Conservation (phyloP, 2,888 invertebrate genomes). For the Meliscaeva auricollis region DNA sequence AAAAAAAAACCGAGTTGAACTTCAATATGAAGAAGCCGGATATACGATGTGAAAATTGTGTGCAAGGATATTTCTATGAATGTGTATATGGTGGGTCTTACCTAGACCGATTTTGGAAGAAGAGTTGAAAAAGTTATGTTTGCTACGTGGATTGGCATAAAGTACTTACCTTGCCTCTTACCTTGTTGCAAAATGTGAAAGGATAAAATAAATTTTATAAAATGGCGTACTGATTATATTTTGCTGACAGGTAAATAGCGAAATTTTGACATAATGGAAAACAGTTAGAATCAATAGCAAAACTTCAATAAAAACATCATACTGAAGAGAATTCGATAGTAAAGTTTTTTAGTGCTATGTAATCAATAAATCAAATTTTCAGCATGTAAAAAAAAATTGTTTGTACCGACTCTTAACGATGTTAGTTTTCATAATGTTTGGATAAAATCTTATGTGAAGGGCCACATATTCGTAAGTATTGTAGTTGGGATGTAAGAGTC, state of each 20-base stretch:
- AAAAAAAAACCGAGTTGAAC: neutral
- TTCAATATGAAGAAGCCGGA: neutral
- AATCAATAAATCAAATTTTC: no score
- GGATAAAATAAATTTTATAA: conserved; percentile 43
- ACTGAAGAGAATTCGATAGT: no score
- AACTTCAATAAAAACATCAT: neutral
- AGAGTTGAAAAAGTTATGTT: neutral
- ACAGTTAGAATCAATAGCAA: conserved; percentile 9
- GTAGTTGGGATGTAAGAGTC: no score
- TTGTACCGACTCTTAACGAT: no score
- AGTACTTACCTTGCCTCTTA: neutral
- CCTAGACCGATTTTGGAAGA: neutral
- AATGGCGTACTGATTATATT: conserved; percentile 16
- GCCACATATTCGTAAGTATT: no score
- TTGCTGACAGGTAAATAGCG: conserved; percentile 7
- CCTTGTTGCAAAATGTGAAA: neutral
- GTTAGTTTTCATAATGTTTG: no score
- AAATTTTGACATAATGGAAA: conserved; percentile 2
- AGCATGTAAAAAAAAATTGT: no score
- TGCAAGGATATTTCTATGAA: neutral
- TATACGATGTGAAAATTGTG: neutral
- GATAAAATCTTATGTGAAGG: no score
- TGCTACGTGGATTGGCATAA: neutral
- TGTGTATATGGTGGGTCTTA: no score
- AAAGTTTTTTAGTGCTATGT: no score